Conservation (phyloP, 1,140 invertebrate genomes). For the Lithobius niger region DNA sequence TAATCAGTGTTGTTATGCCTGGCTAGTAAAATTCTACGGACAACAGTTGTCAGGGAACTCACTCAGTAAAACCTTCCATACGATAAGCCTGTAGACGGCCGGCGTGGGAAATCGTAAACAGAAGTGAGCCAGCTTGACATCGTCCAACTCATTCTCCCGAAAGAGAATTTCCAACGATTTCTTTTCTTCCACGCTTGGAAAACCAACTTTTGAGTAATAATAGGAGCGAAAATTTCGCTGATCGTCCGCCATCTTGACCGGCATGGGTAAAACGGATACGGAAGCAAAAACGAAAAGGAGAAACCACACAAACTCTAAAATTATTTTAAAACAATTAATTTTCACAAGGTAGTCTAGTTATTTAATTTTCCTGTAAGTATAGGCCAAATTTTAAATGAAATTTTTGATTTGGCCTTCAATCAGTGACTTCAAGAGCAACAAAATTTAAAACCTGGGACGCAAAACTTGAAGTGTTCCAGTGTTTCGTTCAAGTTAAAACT, state of each 20-base stretch:
- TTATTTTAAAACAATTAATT: neutral
- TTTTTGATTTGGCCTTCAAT: too few species aligned
- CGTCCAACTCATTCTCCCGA: slow-evolving; percentile 70
- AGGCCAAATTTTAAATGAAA: too few species aligned
- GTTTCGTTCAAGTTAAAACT: neutral
- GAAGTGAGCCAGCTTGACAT: slow-evolving; percentile 67
- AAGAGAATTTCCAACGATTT: slow-evolving; percentile 81
- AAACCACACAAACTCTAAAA: neutral
- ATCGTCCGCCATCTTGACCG: slow-evolving; percentile 23
- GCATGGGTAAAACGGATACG: too few species aligned
- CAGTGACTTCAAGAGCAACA: too few species aligned
- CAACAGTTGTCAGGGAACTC: too few species aligned
- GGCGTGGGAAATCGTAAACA: slow-evolving; percentile 69
- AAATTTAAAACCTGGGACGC: too few species aligned
- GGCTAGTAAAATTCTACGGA: too few species aligned
- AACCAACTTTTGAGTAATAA: slow-evolving; percentile 82
- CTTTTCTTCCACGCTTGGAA: slow-evolving; percentile 78
- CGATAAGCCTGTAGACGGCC: slow-evolving; percentile 54
- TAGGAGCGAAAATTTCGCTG: slow-evolving; percentile 71
- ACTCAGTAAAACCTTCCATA: slow-evolving; percentile 77
- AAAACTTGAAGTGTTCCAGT: too few species aligned
- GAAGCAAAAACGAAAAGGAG: neutral
- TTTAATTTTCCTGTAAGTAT: too few species aligned
- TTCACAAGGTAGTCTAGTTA: too few species aligned
- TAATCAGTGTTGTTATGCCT: too few species aligned